Percentiles rank a stretch among this genome's conserved stretches.
Conservation (phyloP, 2,113 vertebrate species). For the Chrysochloris asiatica region DNA sequence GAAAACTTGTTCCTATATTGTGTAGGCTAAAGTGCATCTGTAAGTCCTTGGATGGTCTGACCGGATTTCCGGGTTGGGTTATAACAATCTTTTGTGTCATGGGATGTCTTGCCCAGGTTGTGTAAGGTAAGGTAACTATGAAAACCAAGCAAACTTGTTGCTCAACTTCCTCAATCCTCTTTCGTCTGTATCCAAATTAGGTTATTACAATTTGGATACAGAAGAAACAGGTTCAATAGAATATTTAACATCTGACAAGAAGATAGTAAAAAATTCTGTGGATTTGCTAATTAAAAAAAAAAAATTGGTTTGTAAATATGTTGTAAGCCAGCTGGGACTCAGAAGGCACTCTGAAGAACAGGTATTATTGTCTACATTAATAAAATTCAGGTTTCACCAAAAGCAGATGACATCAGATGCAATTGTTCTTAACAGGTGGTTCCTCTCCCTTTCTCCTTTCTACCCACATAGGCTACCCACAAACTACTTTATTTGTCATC, state of each 20-base stretch:
- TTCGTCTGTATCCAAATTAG: constrained; percentile 61
- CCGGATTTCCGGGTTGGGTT: constrained; percentile 51
- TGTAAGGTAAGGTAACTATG: constrained; percentile 67
- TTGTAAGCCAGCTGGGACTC: not conserved
- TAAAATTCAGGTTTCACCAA: constrained; percentile 42
- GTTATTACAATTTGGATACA: too few relatives aligned
- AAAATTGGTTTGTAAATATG: constrained; percentile 31
- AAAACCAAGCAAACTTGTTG: constrained; percentile 70
- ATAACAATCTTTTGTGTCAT: constrained; percentile 52
- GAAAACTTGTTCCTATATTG: not conserved
- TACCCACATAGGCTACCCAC: not conserved
- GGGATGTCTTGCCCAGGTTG: constrained; percentile 52
- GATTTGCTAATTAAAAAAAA: not conserved
- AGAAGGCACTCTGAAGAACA: not conserved
- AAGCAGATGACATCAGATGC: constrained; percentile 6
- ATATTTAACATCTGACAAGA: constrained; percentile 46
- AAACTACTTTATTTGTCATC: not conserved
- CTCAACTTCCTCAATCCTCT: constrained; percentile 50
- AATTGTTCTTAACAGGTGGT: not conserved
- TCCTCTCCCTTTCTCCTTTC: constrained; percentile 30
- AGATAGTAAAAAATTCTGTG: constrained; percentile 46
- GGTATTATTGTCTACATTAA: not conserved
- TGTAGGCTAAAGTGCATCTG: constrained; percentile 34
- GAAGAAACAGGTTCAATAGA: constrained; percentile 41
- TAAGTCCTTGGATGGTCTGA: constrained; percentile 58